Evolutionary conservation across 2,888 invertebrate genomes (phyloP), one percentile per base, ranked within the genome.

Genomic region (Nemotelus pantherinus): DNA sequence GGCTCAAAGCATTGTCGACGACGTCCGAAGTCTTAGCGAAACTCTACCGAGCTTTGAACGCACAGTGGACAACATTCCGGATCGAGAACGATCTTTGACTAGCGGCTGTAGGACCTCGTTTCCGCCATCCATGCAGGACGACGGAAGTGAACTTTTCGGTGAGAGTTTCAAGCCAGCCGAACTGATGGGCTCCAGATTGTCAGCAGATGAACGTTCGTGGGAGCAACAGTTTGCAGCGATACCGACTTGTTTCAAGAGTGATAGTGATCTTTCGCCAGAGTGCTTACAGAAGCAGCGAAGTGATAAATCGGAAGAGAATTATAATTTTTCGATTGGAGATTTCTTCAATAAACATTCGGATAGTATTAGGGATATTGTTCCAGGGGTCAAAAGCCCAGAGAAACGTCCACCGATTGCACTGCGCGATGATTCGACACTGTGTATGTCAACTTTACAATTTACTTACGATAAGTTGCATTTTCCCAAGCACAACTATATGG

Each of bases 201-300:
- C 83, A 10, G 81, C 82, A 55, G 86, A 86, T 77, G 87, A 87
- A 79, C 83, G 84, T 7, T 82, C 83, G 1, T 87, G 87, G 86
- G 86, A 86, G 0, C 83, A 85, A 44, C 84, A 86, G 77, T 86
- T 81, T 79, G 85, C 85, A 0, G 83, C 83, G 1, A 86, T 87
- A 71, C 87, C 87, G n/a, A 79, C 9, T 2, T 39, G 9, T 7
- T 39, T n/a, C 9, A 25, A 50, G 2, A 72, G 25, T 6, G 25
- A 10, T 50, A 68, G 50, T 39, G 25, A 68, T 7, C 44, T 44
- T 9, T 58, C 58, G 58, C 58, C 58, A 2, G 58, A 58, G n/a
- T 25, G 25, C 25, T 41, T 41, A 4, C 63, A 25, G 10, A 50
- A 1, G 6, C 5, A 41, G 6, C 63, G 9, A 5, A 63, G 39